Conservation (phyloP, 2,113 vertebrate genomes). For the Crotalus helleri region DNA sequence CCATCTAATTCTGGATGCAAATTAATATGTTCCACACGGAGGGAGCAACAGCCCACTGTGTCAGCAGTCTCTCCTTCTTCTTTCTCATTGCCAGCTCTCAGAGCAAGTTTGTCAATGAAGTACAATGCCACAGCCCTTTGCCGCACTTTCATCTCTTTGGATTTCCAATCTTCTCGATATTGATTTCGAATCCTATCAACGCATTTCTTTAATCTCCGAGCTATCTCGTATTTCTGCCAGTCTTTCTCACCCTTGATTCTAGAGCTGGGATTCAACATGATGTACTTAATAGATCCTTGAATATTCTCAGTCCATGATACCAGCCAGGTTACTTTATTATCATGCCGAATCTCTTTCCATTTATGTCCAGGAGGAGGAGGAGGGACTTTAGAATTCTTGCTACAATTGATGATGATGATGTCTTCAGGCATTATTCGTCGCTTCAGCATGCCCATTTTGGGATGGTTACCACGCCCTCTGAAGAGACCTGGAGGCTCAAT, state of each 20-base stretch:
- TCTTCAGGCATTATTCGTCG: constrained; percentile 89
- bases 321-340: constrained; percentile 96
- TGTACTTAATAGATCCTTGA: constrained; percentile 96
- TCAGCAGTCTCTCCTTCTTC: constrained; percentile 96
- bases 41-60: constrained; percentile 93
- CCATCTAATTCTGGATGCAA: constrained; percentile 88
- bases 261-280: constrained; percentile 96
- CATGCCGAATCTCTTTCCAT: constrained; percentile 94
- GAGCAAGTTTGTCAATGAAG: constrained; percentile 95
- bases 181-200: constrained; percentile 89
- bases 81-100: constrained; percentile 96
- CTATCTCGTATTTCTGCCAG: constrained; percentile 97
- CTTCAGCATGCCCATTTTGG: constrained; percentile 97
- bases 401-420: constrained; percentile 93
- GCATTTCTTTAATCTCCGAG: constrained; percentile 88
- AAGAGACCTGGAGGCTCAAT: constrained; percentile 95
- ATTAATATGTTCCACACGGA: constrained; percentile 93
- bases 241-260: constrained; percentile 98
- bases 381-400: constrained; percentile 94
- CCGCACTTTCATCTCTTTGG: constrained; percentile 95
- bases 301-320: constrained; percentile 98
- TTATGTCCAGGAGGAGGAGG: constrained; percentile 85
- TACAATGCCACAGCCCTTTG: constrained; percentile 94
- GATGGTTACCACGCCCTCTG: constrained; percentile 92
- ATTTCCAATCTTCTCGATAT: constrained; percentile 96